phyloP scores from a whole-genome alignment of 2,113 vertebrate genomes.

The Podarcis raffonei region DNA sequence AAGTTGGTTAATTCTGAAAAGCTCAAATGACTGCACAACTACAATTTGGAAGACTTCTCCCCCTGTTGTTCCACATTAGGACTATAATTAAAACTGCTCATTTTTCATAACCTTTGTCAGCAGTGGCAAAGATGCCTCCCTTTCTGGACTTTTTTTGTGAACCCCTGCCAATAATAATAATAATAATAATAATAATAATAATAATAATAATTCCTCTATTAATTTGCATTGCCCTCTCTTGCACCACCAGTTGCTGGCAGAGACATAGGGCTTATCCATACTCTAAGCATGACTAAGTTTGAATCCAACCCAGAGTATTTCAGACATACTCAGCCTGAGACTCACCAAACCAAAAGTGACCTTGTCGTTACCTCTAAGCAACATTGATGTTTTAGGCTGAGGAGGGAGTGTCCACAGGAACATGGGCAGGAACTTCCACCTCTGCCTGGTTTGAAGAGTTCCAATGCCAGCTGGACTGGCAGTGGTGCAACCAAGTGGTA shows the following conservation, averaged over 20 bases:
- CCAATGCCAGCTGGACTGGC: not conserved
- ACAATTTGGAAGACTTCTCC: slow-evolving; percentile 2
- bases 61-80: not conserved
- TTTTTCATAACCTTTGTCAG: not conserved
- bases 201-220: not conserved
- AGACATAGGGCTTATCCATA: no score
- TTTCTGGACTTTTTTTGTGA: slow-evolving; percentile 12
- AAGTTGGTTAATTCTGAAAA: slow-evolving; percentile 45
- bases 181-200: not conserved
- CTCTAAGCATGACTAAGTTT: no score
- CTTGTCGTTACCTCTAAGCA: not conserved
- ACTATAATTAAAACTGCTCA: not conserved
- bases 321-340: no score
- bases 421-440: not conserved
- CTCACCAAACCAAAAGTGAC: not conserved
- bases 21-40: slow-evolving; percentile 3
- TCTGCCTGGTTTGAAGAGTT: not conserved
- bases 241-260: not conserved
- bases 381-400: not conserved
- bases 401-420: not conserved
- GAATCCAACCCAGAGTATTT: not conserved
- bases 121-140: not conserved
- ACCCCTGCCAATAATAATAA: slow-evolving; percentile 14
- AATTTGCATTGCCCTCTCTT: no score
- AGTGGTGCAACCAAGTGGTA: not conserved